phyloP scores from a whole-genome alignment of 2,888 invertebrate species.

The Drosophila colorata region DNA sequence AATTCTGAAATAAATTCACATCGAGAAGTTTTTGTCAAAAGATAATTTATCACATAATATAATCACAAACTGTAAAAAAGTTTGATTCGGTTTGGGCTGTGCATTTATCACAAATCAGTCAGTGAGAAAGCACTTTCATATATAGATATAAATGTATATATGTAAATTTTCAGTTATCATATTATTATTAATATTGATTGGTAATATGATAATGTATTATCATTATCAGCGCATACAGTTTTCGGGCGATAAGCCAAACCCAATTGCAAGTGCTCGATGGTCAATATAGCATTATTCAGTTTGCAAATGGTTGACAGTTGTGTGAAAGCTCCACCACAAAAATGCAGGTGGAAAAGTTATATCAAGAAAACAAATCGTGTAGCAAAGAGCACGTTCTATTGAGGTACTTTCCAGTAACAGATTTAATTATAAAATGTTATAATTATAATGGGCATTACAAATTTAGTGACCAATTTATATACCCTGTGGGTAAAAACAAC shows the following conservation, averaged over 20 bases:
- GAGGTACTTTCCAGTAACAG: conserved; percentile 11
- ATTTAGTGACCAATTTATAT: too few relatives aligned
- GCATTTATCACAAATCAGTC: not conserved
- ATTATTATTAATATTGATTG: conserved; percentile 41
- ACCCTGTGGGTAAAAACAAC: too few relatives aligned
- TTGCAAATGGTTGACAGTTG: conserved; percentile 32
- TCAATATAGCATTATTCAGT: conserved; percentile 18
- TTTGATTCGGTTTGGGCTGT: too few relatives aligned
- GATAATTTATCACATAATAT: too few relatives aligned
- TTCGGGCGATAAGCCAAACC: conserved; percentile 37
- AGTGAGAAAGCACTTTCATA: not conserved
- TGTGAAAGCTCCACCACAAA: conserved; percentile 2
- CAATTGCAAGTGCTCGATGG: conserved; percentile 23
- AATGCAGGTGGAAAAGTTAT: conserved; percentile 29
- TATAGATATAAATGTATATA: not conserved
- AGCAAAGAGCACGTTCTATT: not conserved
- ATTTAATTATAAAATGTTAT: not conserved
- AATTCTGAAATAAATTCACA: too few relatives aligned
- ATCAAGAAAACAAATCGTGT: not conserved
- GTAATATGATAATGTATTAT: conserved; percentile 26
- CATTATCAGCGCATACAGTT: conserved; percentile 35
- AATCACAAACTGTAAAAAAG: too few relatives aligned
- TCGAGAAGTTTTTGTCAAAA: too few relatives aligned
- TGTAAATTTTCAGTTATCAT: conserved; percentile 25
- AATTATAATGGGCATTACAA: too few relatives aligned